Evolutionary conservation across 2,113 vertebrate genomes (phyloP).

Genomic region (Rhea pennata): DNA sequence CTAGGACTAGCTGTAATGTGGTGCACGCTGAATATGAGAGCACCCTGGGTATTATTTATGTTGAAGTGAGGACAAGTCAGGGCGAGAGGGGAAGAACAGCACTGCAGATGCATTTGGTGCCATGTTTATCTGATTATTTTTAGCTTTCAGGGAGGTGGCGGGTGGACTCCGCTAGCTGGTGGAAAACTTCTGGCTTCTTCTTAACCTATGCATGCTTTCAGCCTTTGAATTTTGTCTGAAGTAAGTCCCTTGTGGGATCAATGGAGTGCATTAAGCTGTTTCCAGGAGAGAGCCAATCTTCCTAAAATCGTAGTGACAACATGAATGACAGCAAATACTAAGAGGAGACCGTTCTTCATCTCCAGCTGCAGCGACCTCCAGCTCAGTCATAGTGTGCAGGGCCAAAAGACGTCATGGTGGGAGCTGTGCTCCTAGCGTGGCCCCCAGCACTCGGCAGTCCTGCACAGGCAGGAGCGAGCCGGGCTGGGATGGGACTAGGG

Average conservation of each 20-base stretch:
- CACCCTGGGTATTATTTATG: constrained; percentile 13
- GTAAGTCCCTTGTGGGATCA: not conserved
- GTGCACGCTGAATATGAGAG: not conserved
- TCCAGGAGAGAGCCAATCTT: not conserved
- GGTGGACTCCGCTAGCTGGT: not conserved
- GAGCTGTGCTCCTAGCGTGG: not conserved
- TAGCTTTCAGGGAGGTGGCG: not conserved
- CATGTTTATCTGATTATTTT: not conserved
- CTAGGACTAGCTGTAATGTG: not conserved
- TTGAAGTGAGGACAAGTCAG: not conserved
- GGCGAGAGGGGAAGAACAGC: not conserved
- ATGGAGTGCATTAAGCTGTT: constrained; percentile 21
- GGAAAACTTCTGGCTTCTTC: constrained; percentile 11
- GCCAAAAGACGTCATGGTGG: not conserved
- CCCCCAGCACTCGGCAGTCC: not conserved
- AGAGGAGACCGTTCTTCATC: not conserved
- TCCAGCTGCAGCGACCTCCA: not conserved
- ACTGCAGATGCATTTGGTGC: not conserved
- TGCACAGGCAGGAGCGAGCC: accelerated
- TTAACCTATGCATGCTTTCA: not conserved
- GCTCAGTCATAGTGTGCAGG: not conserved
- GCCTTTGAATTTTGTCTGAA: constrained; percentile 1
- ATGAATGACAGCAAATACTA: not conserved
- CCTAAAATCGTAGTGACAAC: constrained; percentile 21
- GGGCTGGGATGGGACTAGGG: not conserved